phyloP scores from a whole-genome alignment of 2,888 invertebrate genomes.

The Crematogaster levior region DNA sequence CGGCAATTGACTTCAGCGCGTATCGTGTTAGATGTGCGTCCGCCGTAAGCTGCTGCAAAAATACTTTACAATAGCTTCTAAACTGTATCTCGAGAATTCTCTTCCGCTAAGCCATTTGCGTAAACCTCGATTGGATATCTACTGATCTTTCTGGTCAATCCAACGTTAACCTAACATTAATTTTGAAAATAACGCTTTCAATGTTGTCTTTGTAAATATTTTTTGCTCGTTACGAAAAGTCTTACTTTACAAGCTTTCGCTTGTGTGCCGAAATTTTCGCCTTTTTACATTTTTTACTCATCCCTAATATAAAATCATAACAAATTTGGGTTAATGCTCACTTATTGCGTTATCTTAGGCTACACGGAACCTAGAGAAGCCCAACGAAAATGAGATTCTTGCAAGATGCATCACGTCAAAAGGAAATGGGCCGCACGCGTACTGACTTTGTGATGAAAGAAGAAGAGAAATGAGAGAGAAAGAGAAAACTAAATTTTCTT shows the following conservation, averaged over 20 bases:
- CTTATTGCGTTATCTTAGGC: background rate
- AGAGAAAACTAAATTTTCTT: slow-evolving; percentile 48
- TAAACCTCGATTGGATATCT: background rate
- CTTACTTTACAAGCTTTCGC: background rate
- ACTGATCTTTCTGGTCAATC: background rate
- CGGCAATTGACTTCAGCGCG: slow-evolving; percentile 75
- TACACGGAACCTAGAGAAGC: background rate
- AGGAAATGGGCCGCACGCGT: slow-evolving; percentile 34
- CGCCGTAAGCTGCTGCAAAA: slow-evolving; percentile 46
- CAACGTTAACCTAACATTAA: background rate
- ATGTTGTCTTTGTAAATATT: background rate
- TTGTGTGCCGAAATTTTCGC: background rate
- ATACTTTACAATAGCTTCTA: slow-evolving; percentile 8
- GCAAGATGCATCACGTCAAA: slow-evolving; percentile 38
- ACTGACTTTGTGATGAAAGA: slow-evolving; percentile 39
- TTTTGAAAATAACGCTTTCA: background rate
- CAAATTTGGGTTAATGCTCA: background rate
- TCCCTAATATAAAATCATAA: slow-evolving; percentile 10
- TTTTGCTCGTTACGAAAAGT: background rate
- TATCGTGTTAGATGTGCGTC: slow-evolving; percentile 54
- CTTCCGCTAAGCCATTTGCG: background rate
- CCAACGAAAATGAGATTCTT: slow-evolving; percentile 34
- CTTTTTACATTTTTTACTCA: background rate
- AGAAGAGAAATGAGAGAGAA: slow-evolving; percentile 12
- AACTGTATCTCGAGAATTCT: background rate